Percentiles rank a stretch among this genome's conserved stretches.
Conservation (phyloP, 2,113 vertebrate species). For the Leuciscus idus region DNA sequence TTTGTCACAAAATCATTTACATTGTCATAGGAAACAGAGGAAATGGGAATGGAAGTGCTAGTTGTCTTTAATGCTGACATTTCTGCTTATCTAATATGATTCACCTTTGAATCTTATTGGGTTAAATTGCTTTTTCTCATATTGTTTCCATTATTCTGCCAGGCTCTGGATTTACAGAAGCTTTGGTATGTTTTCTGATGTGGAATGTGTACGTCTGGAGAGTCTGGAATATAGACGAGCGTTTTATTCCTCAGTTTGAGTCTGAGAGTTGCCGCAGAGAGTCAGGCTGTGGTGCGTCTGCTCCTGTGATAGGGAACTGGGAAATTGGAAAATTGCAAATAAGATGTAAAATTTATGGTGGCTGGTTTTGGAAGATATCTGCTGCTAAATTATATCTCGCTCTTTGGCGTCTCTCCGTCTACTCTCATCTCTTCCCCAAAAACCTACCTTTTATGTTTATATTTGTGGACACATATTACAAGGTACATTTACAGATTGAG, state of each 20-base stretch:
- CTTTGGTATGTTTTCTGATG: slow-evolving; percentile 5
- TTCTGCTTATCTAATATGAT: slow-evolving; percentile 8
- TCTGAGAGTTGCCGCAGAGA: slow-evolving; percentile 40
- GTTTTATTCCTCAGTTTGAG: slow-evolving; percentile 48
- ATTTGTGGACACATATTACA: background rate
- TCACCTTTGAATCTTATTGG: background rate
- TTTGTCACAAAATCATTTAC: background rate
- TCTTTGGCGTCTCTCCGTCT: background rate
- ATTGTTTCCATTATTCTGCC: slow-evolving; percentile 26
- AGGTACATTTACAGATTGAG: background rate
- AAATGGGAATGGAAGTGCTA: background rate
- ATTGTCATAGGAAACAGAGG: background rate
- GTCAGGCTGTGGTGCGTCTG: slow-evolving; percentile 27
- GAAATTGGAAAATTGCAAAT: slow-evolving; percentile 47
- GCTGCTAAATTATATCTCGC: background rate
- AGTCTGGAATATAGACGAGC: slow-evolving; percentile 13
- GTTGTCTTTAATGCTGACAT: background rate
- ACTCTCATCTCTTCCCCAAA: background rate
- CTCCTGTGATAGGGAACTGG: slow-evolving; percentile 21
- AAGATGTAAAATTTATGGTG: slow-evolving; percentile 19
- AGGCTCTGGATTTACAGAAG: background rate
- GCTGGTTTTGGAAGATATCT: background rate
- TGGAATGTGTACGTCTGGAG: slow-evolving; percentile 1
- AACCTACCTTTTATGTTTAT: background rate
- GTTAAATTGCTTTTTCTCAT: background rate